A percentile compares a stretch with the other conserved stretches of the same genome.
phyloP scores from a whole-genome alignment of 2,888 invertebrate genomes.

The Drosophila affinis region DNA sequence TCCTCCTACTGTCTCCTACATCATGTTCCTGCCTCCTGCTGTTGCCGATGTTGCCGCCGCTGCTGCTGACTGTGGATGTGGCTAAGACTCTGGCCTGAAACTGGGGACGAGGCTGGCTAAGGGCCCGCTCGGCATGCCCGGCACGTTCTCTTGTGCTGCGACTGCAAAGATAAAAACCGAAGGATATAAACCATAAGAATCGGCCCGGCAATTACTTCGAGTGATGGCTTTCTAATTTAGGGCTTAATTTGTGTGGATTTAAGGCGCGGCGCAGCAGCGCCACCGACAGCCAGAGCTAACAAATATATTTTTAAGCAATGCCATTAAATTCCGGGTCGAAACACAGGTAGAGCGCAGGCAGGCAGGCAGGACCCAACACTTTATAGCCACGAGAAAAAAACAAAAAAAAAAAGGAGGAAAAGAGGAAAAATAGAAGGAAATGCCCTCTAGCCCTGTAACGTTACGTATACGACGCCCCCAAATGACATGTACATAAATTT shows the following conservation, averaged over 20 bases:
- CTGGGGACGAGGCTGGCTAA: neutral
- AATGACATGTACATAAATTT: conserved; percentile 66
- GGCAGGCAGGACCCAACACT: neutral
- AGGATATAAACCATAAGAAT: conserved; percentile 54
- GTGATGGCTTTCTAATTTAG: conserved; percentile 76
- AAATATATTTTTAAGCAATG: conserved; percentile 40
- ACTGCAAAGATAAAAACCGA: conserved; percentile 60
- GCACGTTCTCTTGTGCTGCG: conserved; percentile 58
- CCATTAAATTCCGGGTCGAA: conserved; percentile 18
- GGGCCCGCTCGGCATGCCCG: conserved; percentile 43
- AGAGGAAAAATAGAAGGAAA: conserved; percentile 5
- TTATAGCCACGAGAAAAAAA: conserved; percentile 14
- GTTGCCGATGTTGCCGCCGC: neutral
- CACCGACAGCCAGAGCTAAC: neutral
- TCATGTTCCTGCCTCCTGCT: conserved; percentile 31
- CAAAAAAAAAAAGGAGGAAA: conserved; percentile 27
- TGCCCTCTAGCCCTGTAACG: conserved; percentile 48
- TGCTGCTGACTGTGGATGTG: neutral
- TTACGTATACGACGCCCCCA: conserved; percentile 66
- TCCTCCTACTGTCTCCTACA: conserved; percentile 33
- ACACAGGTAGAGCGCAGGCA: conserved; percentile 44
- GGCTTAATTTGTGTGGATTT: conserved; percentile 69
- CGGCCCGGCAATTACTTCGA: conserved; percentile 66
- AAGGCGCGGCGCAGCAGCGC: conserved; percentile 31
- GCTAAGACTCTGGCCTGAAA: neutral